phyloP scores from a whole-genome alignment of 2,113 vertebrate genomes.

The Eulemur macaco region DNA sequence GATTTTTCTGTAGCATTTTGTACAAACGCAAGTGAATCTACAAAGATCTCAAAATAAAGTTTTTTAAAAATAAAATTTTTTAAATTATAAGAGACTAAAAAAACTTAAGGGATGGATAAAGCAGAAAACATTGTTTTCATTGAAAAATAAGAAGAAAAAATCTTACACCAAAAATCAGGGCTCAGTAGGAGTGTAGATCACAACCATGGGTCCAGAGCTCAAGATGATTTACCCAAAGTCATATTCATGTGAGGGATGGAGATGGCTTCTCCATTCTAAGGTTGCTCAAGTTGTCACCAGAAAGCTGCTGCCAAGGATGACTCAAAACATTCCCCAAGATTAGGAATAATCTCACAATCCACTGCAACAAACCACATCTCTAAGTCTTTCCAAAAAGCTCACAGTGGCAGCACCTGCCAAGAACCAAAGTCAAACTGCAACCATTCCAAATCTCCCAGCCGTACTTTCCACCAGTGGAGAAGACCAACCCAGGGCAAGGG shows the following conservation, averaged over 20 bases:
- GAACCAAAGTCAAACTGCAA: constrained; percentile 41
- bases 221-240: background rate
- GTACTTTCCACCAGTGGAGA: constrained; percentile 22
- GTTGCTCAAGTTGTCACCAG: background rate
- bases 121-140: background rate
- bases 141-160: background rate
- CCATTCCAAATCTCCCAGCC: background rate
- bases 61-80: background rate
- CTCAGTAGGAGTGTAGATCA: background rate
- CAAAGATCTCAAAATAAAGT: background rate
- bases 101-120: background rate
- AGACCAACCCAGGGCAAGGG: background rate
- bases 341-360: background rate
- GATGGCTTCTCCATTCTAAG: background rate
- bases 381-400: background rate
- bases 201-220: background rate
- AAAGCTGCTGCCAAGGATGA: background rate
- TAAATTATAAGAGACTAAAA: background rate
- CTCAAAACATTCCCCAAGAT: background rate
- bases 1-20: background rate
- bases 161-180: background rate
- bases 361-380: background rate
- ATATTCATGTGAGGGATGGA: background rate
- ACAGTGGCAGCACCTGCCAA: background rate
- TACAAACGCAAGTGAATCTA: background rate